A percentile compares a stretch with the other conserved stretches of the same genome.
These are phyloP conservation scores for Hiodon alosoides DNA, from an alignment of 2,113 vertebrate genomes.

Conservation along the genomic window DNA sequence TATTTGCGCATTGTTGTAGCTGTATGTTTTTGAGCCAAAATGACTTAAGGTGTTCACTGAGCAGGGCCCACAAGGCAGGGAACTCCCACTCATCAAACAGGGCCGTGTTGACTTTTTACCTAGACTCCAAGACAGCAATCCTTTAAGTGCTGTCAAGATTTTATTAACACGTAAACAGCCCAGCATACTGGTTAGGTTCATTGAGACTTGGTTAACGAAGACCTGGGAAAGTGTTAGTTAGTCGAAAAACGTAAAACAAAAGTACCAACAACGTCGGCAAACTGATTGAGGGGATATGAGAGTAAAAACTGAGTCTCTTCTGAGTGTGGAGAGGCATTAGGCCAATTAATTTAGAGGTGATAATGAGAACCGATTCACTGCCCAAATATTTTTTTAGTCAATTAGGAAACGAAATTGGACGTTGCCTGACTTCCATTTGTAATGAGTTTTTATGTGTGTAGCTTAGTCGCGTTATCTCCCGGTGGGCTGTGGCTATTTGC, in stretches of 20 bases:
- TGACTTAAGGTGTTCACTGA: constrained; percentile 50
- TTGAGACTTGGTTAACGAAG: background rate
- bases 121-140: constrained; percentile 31
- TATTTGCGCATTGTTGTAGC: constrained; percentile 8
- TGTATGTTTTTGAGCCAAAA: constrained; percentile 34
- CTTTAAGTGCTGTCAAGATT: constrained; percentile 47
- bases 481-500: constrained; percentile 39
- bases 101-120: constrained; percentile 54
- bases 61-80: constrained; percentile 47
- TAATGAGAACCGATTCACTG: background rate
- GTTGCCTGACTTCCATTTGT: constrained; percentile 57
- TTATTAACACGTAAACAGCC: constrained; percentile 36
- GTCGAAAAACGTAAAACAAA: too few relatives aligned
- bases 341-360: too few relatives aligned
- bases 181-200: background rate
- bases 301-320: too few relatives aligned
- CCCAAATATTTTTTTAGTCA: constrained; percentile 32
- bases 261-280: too few relatives aligned
- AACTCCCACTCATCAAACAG: constrained; percentile 59
- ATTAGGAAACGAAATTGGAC: constrained; percentile 50
- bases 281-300: too few relatives aligned
- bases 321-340: too few relatives aligned
- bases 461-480: constrained; percentile 44
- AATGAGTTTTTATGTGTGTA: constrained; percentile 46
- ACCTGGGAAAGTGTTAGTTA: too few relatives aligned